Base-by-base conservation (phyloP, 2,888 invertebrate species). In the Apocheima hispidaria region DNA sequence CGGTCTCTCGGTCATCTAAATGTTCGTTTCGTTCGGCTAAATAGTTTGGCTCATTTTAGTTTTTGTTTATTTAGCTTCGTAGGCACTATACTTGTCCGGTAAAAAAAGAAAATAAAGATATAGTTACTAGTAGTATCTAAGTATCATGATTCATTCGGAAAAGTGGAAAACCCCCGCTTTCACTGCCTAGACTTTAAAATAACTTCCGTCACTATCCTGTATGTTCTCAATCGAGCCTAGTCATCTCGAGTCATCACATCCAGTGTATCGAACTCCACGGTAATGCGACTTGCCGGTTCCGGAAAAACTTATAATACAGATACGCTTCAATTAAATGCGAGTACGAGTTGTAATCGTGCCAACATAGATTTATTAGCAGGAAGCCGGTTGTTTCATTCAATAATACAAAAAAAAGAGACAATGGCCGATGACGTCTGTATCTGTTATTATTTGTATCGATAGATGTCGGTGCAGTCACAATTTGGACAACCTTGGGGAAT, bases 401-500 rank as follows among this genome's bases (percentile, higher is more conserved):
- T 62, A 67, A 66, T 62, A 55, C 50, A 66, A 72, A 72, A 64
- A 63, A 58, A n/a, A n/a, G 35, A 35, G 48, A 52, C 60, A 60
- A 58, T 63, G 59, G 51, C 14, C 33, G 49, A 23, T 70, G 63
- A 69, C 69, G 70, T 67, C 67, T 69, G 23, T n/a, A n/a, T 38
- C 62, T 30, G 66, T 68, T 70, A 65, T 69, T 50, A 62, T 16
- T 6, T 26, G 18, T 30, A 14, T 62, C 35, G 54, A 55, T 43
- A 41, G 44, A 41, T 61, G 63, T 57, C 58, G 50, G 50, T 62
- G 56, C 56, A 52, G 28, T 46, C 40, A 86, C 81, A 81, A 74
- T 84, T 88, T 84, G 65, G 73, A 74, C 65, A 62, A 80, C 92
- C 92, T 92, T 92, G 91, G 88, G 84, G 86, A 86, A 89, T 91